These are phyloP conservation scores for Plebejus melissa DNA, from an alignment of 2,888 invertebrate genomes.

Conservation along the genomic window DNA sequence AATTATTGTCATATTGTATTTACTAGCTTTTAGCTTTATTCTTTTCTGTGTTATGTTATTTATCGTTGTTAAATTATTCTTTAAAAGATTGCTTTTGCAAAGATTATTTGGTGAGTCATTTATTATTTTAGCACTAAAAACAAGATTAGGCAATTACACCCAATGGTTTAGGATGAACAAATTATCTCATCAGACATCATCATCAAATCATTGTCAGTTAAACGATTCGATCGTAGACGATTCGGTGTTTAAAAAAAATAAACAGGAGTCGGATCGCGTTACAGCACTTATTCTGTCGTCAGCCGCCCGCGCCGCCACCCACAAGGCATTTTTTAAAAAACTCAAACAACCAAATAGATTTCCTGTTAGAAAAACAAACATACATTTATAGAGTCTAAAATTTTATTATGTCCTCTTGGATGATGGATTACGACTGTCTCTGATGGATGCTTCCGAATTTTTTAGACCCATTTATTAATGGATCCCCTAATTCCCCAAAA, in stretches of 20 bases:
- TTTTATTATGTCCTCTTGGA: constrained; percentile 59
- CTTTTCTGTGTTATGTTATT: not conserved
- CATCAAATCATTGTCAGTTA: constrained; percentile 51
- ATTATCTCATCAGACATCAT: constrained; percentile 18
- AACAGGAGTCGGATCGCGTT: constrained; percentile 67
- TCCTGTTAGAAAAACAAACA: constrained; percentile 78
- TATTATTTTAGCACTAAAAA: not conserved
- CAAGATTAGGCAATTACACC: not conserved
- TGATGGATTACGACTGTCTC: constrained; percentile 69
- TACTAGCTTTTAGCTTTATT: not conserved
- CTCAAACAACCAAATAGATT: constrained; percentile 69
- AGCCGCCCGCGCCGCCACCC: constrained; percentile 61
- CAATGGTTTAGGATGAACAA: not conserved
- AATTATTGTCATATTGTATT: not conserved
- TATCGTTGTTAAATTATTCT: too few species aligned
- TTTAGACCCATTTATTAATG: constrained; percentile 37
- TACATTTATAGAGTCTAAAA: constrained; percentile 71
- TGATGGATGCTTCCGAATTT: constrained; percentile 58
- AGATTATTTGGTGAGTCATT: not conserved
- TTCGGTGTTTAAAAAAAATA: constrained; percentile 66
- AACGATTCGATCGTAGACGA: constrained; percentile 66
- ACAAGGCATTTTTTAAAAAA: constrained; percentile 61
- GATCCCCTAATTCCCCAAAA: not conserved
- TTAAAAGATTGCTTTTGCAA: too few species aligned
- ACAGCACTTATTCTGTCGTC: constrained; percentile 78